phyloP scores from a whole-genome alignment of 2,888 invertebrate species.

The Cepaea hortensis region DNA sequence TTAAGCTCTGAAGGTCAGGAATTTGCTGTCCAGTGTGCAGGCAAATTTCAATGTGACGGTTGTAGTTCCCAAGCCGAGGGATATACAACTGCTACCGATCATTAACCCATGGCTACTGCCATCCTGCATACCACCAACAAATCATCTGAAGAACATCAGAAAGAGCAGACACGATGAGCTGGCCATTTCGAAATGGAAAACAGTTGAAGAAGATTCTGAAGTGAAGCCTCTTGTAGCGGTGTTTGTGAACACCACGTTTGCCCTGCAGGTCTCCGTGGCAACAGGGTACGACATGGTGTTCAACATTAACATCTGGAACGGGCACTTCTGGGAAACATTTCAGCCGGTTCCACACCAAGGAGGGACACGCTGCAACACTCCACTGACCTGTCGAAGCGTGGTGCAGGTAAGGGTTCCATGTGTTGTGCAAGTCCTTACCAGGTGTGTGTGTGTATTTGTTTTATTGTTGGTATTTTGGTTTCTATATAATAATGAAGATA shows the following conservation, averaged over 20 bases:
- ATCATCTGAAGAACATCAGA: slow-evolving; percentile 40
- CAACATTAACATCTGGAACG: slow-evolving; percentile 50
- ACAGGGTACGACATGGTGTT: slow-evolving; percentile 64
- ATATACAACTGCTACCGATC: slow-evolving; percentile 58
- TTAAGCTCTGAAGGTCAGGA: slow-evolving; percentile 59
- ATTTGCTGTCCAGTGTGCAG: slow-evolving; percentile 54
- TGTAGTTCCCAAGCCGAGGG: slow-evolving; percentile 58
- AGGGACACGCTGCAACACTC: slow-evolving; percentile 28
- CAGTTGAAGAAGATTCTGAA: background rate
- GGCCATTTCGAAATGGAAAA: background rate
- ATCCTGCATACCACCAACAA: slow-evolving; percentile 58
- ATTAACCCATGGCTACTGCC: slow-evolving; percentile 53
- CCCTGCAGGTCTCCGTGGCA: slow-evolving; percentile 60
- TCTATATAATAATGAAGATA: background rate
- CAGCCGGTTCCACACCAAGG: slow-evolving; percentile 27
- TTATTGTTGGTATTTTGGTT: background rate
- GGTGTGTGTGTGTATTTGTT: background rate
- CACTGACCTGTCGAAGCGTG: slow-evolving; percentile 51
- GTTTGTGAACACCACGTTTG: slow-evolving; percentile 57
- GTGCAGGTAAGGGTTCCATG: slow-evolving; percentile 50
- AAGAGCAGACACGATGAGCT: background rate
- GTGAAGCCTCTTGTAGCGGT: slow-evolving; percentile 55
- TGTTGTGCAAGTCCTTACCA: background rate
- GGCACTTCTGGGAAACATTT: slow-evolving; percentile 46
- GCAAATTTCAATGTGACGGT: slow-evolving; percentile 55